Base-by-base conservation (phyloP, 2,797 vertebrate genomes). In the Rhynchonycteris naso region DNA sequence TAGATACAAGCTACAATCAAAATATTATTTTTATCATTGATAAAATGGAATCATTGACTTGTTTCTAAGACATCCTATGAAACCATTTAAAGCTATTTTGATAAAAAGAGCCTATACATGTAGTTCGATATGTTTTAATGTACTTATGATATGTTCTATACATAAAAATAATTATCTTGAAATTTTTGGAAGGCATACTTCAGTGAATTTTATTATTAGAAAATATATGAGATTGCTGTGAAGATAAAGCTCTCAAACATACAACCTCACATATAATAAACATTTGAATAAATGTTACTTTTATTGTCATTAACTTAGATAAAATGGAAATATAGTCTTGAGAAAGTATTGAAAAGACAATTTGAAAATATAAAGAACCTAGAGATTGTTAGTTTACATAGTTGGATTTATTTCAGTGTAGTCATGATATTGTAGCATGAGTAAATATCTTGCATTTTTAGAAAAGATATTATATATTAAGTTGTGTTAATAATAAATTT, bases 11-110 rank as follows among this genome's bases (percentile, higher is more conserved):
- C 47, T 81, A 4, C 30, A 13, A 63, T 50, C 47, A 88, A 88
- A 92, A 63, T 95, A 95, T 4, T 95, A 5, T 84, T 96, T 96
- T 91, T 71, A 54, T 85, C 66, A 78, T 88, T 38, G n/a, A 54
- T 90, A 38, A 78, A 93, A 85, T 88, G 33, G 38, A 88, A 90
- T 82, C 21, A 84, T 93, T 84, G 75, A 81, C 47, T 81, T 95
- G 43, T 43, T 90, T 78, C 75, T 81, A 19, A 84, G 59, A 88
- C 21, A 82, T 85, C 50, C 10, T 92, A 21, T 33, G 68, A 79
- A 90, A 94, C 71, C 26, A 72, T 33, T 89, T 75, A 69, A 88
- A 93, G 35, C 24, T 89, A 59, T 76, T 94, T 86, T 78, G 66
- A 65, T 91, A 66, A 76, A 78, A 94, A 91, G 14, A 84, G 14